A percentile compares a stretch with the other conserved stretches of the same genome.
phyloP scores from a whole-genome alignment of 2,113 vertebrate genomes.

The Pelmatolapia mariae region DNA sequence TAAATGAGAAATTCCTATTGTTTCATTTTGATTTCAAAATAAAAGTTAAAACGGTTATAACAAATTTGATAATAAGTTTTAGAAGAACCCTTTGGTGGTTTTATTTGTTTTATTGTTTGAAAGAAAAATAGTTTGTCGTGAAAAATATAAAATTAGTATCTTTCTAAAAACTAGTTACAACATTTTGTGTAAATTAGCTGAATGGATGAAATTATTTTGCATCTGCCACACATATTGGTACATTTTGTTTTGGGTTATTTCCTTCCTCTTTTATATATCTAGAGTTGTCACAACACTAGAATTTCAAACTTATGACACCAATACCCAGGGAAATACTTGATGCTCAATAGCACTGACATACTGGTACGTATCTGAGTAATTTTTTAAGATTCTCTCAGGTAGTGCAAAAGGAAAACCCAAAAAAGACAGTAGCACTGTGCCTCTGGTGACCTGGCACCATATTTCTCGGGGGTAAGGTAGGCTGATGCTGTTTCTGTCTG shows the following conservation, averaged over 20 bases:
- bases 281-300: neutral
- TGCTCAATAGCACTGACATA: neutral
- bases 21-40: neutral
- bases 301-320: neutral
- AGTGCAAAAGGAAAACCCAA: accelerated
- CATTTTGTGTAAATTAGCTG: neutral
- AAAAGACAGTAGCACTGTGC: neutral
- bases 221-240: neutral
- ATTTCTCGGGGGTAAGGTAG: neutral
- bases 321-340: neutral
- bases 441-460: neutral
- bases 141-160: neutral
- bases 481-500: neutral
- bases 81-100: neutral
- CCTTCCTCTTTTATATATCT: neutral
- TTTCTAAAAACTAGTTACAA: neutral
- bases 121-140: neutral
- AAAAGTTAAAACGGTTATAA: neutral
- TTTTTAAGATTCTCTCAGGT: neutral
- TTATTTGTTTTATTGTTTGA: neutral
- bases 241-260: neutral
- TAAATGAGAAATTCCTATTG: neutral
- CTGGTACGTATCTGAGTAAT: neutral
- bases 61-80: neutral
- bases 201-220: neutral